phyloP scores from a whole-genome alignment of 2,888 invertebrate genomes.

The Mimas tiliae region DNA sequence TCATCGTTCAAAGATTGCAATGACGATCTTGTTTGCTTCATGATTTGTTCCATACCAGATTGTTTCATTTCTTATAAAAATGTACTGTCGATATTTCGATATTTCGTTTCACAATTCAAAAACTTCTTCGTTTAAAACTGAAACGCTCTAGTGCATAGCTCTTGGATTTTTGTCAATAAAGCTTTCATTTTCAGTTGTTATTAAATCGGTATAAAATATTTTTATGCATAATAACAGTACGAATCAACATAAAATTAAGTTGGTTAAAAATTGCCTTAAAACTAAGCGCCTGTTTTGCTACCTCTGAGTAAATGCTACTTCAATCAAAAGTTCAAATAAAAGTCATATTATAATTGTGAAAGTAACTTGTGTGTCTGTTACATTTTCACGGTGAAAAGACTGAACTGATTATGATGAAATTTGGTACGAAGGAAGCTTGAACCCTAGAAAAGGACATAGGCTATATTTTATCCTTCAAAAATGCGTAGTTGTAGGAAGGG shows the following conservation, averaged over 20 bases:
- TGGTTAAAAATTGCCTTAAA: no score
- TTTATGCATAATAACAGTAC: neutral
- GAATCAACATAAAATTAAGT: neutral
- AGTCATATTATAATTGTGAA: no score
- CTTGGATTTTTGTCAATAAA: neutral
- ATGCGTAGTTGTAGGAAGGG: no score
- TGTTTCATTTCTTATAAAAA: slow-evolving; percentile 4
- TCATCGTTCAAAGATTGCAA: slow-evolving; percentile 20
- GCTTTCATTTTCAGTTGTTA: slow-evolving; percentile 5
- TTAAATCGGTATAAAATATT: neutral
- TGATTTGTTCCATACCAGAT: slow-evolving; percentile 16
- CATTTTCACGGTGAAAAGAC: no score
- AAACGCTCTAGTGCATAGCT: slow-evolving; percentile 26
- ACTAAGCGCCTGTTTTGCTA: no score
- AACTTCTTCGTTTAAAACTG: slow-evolving; percentile 44
- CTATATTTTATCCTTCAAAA: no score
- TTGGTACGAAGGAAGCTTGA: no score
- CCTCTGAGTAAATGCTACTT: no score
- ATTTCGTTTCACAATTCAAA: slow-evolving; percentile 20
- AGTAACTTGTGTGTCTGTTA: no score
- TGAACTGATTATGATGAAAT: no score
- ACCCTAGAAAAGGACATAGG: no score
- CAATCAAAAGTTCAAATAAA: no score
- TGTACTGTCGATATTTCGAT: slow-evolving; percentile 1
- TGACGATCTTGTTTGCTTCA: slow-evolving; percentile 19